Base-by-base conservation (phyloP, 2,113 vertebrate species). In the Telmatochromis brichardi region DNA sequence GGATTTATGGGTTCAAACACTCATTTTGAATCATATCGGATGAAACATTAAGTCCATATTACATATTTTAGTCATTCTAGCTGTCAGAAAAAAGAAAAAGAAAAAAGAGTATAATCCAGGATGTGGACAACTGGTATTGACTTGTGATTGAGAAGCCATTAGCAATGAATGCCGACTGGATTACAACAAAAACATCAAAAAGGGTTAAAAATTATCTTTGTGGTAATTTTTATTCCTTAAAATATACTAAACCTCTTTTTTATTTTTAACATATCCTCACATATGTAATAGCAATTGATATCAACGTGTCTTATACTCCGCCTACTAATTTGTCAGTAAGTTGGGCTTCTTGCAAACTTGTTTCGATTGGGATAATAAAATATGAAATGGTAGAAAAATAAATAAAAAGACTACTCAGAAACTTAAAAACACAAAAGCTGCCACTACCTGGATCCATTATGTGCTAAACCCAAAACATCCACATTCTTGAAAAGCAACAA, bases 401-500 rank as follows among this genome's bases (percentile, higher is more conserved):
- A 17, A 47, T 31, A 28, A 31, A 76, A 78, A 12, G 45, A 51
- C 73, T 51, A 78, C 45, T 78, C 73, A 13, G 26, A 19, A 31
- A 78, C 73, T 37, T 21, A 78, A 81, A 58, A 37, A 28, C 21
- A 28, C 23, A 42, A 26, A 83, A 28, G n/a, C 14, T 28, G 33
- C 54, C 40, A 23, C 12, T 45, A 80, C 42, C n/a, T 53, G 40
- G 35, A 12, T 40, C 14, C 10, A 47, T 21, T 58, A 76, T 50
- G 42, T 31, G 71, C 71, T 76, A 76, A 54, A 82, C 63, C 51
- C 12, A 17, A 21, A 54, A 47, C 51, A 33, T 90, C 19, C 31
- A 78, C 26, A n/a, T 58, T 86, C 71, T 17, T 86, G 42, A 91
- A 90, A 87, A 81, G 73, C 11, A 63, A 86, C 84, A n/a, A 50